phyloP scores from a whole-genome alignment of 2,888 invertebrate genomes.

The Tachina lurida region DNA sequence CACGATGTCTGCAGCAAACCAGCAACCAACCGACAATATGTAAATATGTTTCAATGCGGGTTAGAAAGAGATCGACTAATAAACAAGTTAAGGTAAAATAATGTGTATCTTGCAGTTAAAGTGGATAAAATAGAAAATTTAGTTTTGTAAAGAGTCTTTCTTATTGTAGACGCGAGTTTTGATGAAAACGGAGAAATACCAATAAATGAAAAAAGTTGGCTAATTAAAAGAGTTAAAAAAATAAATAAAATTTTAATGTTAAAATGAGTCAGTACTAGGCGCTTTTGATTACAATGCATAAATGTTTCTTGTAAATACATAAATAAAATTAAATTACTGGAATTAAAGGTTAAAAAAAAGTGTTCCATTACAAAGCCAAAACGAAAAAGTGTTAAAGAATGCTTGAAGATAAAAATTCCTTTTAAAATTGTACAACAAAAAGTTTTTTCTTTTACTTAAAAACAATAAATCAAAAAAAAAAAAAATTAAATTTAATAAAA shows the following conservation, averaged over 20 bases:
- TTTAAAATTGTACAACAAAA: not conserved
- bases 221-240: not conserved
- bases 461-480: not conserved
- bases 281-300: not conserved
- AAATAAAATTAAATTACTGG: not conserved
- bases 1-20: no score
- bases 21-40: no score
- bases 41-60: conserved; percentile 5
- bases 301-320: not conserved
- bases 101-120: conserved; percentile 29
- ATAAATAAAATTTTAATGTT: not conserved
- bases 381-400: not conserved
- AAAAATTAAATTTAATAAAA: not conserved
- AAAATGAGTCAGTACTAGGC: not conserved
- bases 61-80: conserved; percentile 48
- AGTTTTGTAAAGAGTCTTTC: conserved; percentile 57
- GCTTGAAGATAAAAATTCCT: not conserved
- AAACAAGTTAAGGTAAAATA: conserved; percentile 31
- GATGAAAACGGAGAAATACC: not conserved
- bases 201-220: conserved; percentile 22
- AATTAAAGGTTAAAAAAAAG: conserved; percentile 11
- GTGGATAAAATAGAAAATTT: conserved; percentile 26
- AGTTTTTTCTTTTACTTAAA: not conserved
- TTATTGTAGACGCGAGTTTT: conserved; percentile 36
- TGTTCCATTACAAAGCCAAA: not conserved